Conservation (phyloP, 2,888 invertebrate genomes). For the Hirtodrosophila confusa region DNA sequence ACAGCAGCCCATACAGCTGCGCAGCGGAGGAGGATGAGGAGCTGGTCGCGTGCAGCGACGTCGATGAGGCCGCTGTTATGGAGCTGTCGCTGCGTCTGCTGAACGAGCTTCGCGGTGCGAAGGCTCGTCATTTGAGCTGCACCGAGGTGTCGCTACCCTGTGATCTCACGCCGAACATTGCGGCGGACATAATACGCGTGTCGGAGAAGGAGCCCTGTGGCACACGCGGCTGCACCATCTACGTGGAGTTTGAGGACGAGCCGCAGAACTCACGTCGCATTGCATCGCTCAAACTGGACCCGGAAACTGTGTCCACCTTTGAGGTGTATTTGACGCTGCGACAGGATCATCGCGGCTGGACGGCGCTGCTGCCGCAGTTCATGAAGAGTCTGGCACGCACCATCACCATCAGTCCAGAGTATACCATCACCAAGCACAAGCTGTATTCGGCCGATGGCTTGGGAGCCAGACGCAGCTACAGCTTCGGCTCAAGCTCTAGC, state of each 20-base stretch:
- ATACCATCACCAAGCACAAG: constrained; percentile 81
- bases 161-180: constrained; percentile 82
- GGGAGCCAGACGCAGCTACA: constrained; percentile 66
- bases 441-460: constrained; percentile 75
- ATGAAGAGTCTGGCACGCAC: constrained; percentile 82
- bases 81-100: constrained; percentile 73
- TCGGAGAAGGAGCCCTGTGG: constrained; percentile 82
- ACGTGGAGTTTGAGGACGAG: constrained; percentile 82
- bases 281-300: constrained; percentile 78
- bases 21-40: constrained; percentile 37
- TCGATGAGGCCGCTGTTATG: constrained; percentile 61
- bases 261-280: constrained; percentile 81
- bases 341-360: constrained; percentile 82
- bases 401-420: constrained; percentile 81
- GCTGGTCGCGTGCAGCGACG: constrained; percentile 25
- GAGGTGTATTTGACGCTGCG: constrained; percentile 81
- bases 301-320: constrained; percentile 81
- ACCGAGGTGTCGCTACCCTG: constrained; percentile 83
- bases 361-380: constrained; percentile 80
- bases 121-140: constrained; percentile 80
- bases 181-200: constrained; percentile 80
- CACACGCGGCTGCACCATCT: constrained; percentile 81
- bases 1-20: constrained; percentile 42
- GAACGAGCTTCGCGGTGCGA: constrained; percentile 80
- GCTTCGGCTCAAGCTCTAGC: constrained; percentile 61